Percentiles rank a stretch among this genome's conserved stretches.
Evolutionary conservation across 2,113 vertebrate species (phyloP).

Genomic region (Seriola quinqueradiata): DNA sequence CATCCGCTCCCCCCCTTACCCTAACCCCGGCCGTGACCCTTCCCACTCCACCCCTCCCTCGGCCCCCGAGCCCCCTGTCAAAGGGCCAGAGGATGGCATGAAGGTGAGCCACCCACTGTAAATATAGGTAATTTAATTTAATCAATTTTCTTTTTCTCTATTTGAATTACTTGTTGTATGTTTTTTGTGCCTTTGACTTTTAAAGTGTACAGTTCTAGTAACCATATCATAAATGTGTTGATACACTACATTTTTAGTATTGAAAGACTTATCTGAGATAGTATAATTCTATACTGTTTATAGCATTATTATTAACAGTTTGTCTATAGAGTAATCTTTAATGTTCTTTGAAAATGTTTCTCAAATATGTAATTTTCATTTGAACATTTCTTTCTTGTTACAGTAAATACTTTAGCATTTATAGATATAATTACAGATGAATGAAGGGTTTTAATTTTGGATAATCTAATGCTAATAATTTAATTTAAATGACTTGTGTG

Average conservation of each 20-base stretch:
- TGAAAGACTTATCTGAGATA: neutral
- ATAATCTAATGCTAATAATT: conserved; percentile 12
- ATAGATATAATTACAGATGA: neutral
- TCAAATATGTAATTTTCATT: neutral
- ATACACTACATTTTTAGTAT: neutral
- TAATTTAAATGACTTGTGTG: neutral
- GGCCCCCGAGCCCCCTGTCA: conserved; percentile 79
- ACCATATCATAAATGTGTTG: neutral
- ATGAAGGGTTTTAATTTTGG: neutral
- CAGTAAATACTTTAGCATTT: neutral
- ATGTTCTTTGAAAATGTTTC: neutral
- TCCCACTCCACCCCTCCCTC: conserved; percentile 81
- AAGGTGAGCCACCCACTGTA: conserved; percentile 90
- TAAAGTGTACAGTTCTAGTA: neutral
- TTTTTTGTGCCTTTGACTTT: conserved; percentile 20
- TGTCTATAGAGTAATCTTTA: neutral
- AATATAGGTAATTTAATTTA: conserved; percentile 86
- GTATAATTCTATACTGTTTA: neutral
- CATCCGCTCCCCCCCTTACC: conserved; percentile 85
- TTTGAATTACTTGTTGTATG: conserved; percentile 24
- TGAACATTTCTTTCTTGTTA: neutral
- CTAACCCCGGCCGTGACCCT: conserved; percentile 79
- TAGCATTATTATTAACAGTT: neutral
- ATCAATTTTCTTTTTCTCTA: conserved; percentile 67
- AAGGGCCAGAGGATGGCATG: conserved; percentile 87